These are phyloP conservation scores for Hybos culiciformis DNA, from an alignment of 2,888 invertebrate species.

Conservation along the genomic window DNA sequence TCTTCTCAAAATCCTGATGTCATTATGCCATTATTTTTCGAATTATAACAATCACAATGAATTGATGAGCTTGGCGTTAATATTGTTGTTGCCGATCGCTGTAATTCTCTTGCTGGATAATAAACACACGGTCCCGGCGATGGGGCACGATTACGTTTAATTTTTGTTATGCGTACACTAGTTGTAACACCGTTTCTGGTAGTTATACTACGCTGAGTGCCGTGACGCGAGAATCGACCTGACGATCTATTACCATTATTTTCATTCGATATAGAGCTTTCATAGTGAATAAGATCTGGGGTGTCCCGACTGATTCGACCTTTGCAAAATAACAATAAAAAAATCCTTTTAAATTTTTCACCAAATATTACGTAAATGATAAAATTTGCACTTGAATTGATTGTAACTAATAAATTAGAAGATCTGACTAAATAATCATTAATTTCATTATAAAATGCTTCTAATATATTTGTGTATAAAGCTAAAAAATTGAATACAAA, in stretches of 20 bases:
- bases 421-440: slow-evolving; percentile 60
- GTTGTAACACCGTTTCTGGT: slow-evolving; percentile 21
- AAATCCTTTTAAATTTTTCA: slow-evolving; percentile 85
- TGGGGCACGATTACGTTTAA: slow-evolving; percentile 34
- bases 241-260: slow-evolving; percentile 51
- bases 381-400: slow-evolving; percentile 96
- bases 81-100: slow-evolving; percentile 25
- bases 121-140: slow-evolving; percentile 37
- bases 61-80: slow-evolving; percentile 23
- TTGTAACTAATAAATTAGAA: slow-evolving; percentile 85
- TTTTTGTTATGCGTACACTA: slow-evolving; percentile 31
- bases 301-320: slow-evolving; percentile 48
- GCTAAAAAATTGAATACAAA: slow-evolving; percentile 84
- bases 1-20: slow-evolving; percentile 32
- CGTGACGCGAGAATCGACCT: slow-evolving; percentile 44
- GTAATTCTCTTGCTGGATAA: slow-evolving; percentile 35
- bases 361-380: slow-evolving; percentile 97
- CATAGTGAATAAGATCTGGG: slow-evolving; percentile 65
- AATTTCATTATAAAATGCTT: slow-evolving; percentile 57
- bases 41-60: slow-evolving; percentile 29
- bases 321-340: slow-evolving; percentile 65
- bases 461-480: slow-evolving; percentile 71
- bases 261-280: slow-evolving; percentile 68
- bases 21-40: slow-evolving; percentile 29
- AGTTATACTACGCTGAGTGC: slow-evolving; percentile 33